Base-by-base conservation (phyloP, 2,888 invertebrate genomes). In the Phragmatobia fuliginosa region DNA sequence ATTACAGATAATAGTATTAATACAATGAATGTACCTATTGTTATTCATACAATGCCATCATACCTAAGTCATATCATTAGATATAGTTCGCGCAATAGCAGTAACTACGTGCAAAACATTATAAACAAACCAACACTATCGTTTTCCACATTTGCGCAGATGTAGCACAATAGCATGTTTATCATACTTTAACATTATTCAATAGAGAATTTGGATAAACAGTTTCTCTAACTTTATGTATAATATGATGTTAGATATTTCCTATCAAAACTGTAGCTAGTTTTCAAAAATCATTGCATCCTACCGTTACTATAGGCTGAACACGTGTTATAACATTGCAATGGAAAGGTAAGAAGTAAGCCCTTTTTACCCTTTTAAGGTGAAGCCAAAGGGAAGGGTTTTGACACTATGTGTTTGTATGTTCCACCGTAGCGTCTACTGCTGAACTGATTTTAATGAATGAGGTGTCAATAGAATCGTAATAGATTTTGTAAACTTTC, bases 81-180 rank as follows among this genome's bases (percentile, higher is more conserved):
- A 41, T 16, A 60, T 6, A 38, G 38, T 38, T 21, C 61, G 18
- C 25, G 38, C 18, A 38, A 62, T 28, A 62, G 25, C 62, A 8
- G 16, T 18, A 28, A 41, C 28, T 41, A 62, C 62, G 62, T 62
- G 62, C 38, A 41, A 16, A 41, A 25, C 38, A 41, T 28, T 62
- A 62, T 62, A 62, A 62, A 62, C 38, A 60, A 49, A n/a, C n/a
- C 33, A 62, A 38, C 38, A 38, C 61, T 62, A 62, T 62, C 62
- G 41, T 62, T 28, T 62, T 38, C 28, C 28, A 62, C 41, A 28
- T 62, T 62, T 38, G 41, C 28, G 28, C 41, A 25, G 41, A 62
- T 41, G 28, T 25, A 41, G 18, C 28, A 62, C 18, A 62, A 62
- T 21, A 18, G 28, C 28, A 41, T 31, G 18, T 41, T 62, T 41